Evolutionary conservation across 2,888 invertebrate genomes (phyloP), one percentile per base, ranked within the genome.

Genomic region (Oscheius myriophilus): DNA sequence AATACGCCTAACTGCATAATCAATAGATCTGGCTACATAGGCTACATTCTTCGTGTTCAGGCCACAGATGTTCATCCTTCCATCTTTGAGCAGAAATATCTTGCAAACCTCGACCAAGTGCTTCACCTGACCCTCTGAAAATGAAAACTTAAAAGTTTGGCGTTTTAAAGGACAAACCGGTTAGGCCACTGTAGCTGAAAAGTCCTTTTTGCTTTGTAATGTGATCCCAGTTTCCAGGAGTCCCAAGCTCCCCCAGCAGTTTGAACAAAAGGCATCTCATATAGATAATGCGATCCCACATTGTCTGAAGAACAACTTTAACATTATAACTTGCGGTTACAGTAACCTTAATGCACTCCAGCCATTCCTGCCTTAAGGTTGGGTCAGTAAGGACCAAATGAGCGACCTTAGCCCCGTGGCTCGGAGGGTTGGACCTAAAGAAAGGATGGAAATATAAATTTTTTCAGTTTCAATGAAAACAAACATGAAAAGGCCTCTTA

Each of bases 141-240:
- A 33, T 9, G 3, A 9, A 6, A 6, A 6, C 3, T 33, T 6
- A 33, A 33, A 33, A 9, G 33, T n/a, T n/a, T n/a, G n/a, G n/a
- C n/a, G n/a, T n/a, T n/a, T 9, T 41, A 57, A 57, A 4, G 9
- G 14, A 64, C 59, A 26, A 53, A 70, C 70, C 90, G 84, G 90
- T 92, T 1, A 98, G 90, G 0, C 97, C 97, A 14, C 97, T 97
- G 89, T 93, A 98, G 0, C 95, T 96, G 89, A 98, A 98, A 93
- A 98, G 94, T 76, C 98, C 98, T 87, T 96, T 96, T 89, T 96
- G 86, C 46, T 91, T 90, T 11, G 93, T 92, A 77, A 98, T 94
- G 88, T 98, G 97, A 83, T 93, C 92, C 98, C 97, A 98, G 77
- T 89, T 91, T 71, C 96, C 96, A 1, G 96, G 95, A 2, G 70